Conservation (phyloP, 2,113 vertebrate species). For the Hyaena hyaena region DNA sequence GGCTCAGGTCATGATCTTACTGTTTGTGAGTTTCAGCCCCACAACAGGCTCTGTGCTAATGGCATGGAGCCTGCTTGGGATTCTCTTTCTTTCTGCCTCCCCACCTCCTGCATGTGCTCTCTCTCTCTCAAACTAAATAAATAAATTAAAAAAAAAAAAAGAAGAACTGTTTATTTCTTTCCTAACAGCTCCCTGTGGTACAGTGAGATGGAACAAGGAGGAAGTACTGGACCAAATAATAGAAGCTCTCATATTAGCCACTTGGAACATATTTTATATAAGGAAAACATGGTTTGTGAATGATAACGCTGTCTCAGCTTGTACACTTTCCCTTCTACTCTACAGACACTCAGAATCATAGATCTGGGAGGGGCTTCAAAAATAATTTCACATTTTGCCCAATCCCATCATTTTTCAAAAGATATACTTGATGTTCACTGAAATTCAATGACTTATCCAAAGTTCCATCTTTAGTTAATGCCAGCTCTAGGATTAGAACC, state of each 20-base stretch:
- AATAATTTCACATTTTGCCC: slow-evolving; percentile 34
- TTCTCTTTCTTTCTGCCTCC: too few species aligned
- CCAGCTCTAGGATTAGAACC: slow-evolving; percentile 29
- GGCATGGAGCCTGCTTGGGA: too few species aligned
- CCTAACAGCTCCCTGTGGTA: not conserved
- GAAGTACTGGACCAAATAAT: not conserved
- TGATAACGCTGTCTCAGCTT: not conserved
- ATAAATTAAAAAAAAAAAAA: not conserved
- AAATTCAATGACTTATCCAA: not conserved
- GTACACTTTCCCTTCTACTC: not conserved
- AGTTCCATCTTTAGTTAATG: slow-evolving; percentile 18
- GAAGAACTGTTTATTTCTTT: not conserved
- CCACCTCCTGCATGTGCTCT: too few species aligned
- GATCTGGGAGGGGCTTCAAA: not conserved
- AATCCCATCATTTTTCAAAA: slow-evolving; percentile 34
- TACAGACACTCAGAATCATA: slow-evolving; percentile 42
- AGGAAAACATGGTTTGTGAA: not conserved
- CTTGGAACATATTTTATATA: slow-evolving; percentile 4
- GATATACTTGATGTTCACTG: not conserved
- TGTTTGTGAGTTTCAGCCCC: too few species aligned
- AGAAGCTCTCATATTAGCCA: not conserved
- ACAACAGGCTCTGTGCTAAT: too few species aligned
- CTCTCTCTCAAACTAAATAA: too few species aligned
- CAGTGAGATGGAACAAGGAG: not conserved
- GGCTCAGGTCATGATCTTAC: too few species aligned